Base-by-base conservation (phyloP, 2,797 vertebrate species). In the Rhadinocentrus ornatus region DNA sequence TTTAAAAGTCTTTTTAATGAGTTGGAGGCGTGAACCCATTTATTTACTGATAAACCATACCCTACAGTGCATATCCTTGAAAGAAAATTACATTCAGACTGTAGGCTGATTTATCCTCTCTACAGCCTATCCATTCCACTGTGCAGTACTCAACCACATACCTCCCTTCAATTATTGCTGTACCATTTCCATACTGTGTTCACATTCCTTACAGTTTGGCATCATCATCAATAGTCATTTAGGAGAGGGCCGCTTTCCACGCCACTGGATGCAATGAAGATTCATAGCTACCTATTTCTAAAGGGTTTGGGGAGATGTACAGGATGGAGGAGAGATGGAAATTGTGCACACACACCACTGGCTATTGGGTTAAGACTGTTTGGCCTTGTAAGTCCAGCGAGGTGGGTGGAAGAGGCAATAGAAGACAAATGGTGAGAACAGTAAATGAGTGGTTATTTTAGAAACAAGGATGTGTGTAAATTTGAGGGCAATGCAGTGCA, bases 211-310 rank as follows among this genome's bases (percentile, higher is more conserved):
- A 88, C 83, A 78, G 79, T 75, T 70, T 87, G 87, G 89, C 87
- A 77, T 92, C 86, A 88, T 92, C 92, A 95, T 95, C 93, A 94
- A 94, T 94, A 94, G 93, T 95, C 88, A 94, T 94, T 94, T 94
- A 88, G 83, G 79, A 80, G 78, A 85, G 79, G 78, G 81, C 80
- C 48, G 83, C 88, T 93, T 93, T 93, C 91, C 92, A 92, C 86
- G 73, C 90, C 86, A 84, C 53, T 69, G 82, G 73, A 91, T 92
- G 78, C 92, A 89, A 94, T 94, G 93, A 94, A 94, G 94, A 94
- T 95, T 95, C 93, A 94, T 94, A 77, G 90, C 89, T 81, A 89
- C 91, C 83, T 57, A 92, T 94, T 94, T 93, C 82, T 83, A 84
- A 87, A 69, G 73, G 79, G 72, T 80, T 80, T 68, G 80, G 71